A percentile compares a stretch with the other conserved stretches of the same genome.
phyloP scores from a whole-genome alignment of 2,113 vertebrate genomes.

The Nipponia nippon region DNA sequence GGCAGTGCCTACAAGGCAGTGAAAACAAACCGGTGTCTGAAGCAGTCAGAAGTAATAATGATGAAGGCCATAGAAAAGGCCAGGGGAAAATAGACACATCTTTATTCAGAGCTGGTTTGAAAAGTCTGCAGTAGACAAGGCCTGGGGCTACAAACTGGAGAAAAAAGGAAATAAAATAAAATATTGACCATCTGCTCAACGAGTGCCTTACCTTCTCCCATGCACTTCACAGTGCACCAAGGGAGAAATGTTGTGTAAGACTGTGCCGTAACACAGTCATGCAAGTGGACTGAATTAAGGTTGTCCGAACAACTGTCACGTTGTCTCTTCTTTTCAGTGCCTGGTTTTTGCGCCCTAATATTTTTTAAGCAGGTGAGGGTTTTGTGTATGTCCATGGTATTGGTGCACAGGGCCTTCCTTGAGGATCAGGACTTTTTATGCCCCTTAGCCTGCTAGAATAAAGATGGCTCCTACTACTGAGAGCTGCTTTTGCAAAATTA shows the following conservation, averaged over 20 bases:
- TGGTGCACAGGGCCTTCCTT: neutral
- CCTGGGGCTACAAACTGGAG: neutral
- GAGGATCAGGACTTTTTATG: neutral
- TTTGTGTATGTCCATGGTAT: accelerated
- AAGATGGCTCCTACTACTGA: neutral
- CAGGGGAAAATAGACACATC: neutral
- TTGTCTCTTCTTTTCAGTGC: neutral
- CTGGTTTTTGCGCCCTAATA: neutral
- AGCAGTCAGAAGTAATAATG: neutral
- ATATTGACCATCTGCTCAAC: neutral
- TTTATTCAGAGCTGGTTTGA: neutral
- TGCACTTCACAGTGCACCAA: neutral
- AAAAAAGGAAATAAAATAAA: neutral
- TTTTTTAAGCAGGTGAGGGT: neutral
- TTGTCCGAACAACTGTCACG: neutral
- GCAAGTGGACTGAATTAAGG: neutral
- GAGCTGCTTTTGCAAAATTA: neutral
- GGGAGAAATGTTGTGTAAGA: neutral
- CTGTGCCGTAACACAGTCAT: neutral
- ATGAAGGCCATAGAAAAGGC: neutral
- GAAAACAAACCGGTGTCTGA: neutral
- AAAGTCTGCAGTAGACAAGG: neutral
- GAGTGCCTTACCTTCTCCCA: neutral
- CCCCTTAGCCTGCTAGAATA: neutral
- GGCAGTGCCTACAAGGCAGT: neutral